Conservation (phyloP, 2,113 vertebrate genomes). For the Epinephelus lanceolatus region DNA sequence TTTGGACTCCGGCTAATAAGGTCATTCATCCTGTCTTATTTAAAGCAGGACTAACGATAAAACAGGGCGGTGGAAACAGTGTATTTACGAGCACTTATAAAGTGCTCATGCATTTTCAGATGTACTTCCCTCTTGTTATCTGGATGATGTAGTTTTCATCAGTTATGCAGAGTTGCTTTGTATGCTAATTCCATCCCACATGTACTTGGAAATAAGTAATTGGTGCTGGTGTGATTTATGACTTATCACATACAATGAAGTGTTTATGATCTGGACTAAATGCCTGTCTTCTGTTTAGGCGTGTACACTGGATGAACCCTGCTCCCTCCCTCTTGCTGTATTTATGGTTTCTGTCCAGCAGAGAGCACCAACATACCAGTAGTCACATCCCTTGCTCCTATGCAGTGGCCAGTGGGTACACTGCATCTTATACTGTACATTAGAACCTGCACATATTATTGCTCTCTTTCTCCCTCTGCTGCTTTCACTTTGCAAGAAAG, state of each 20-base stretch:
- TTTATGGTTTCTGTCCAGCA: slow-evolving; percentile 57
- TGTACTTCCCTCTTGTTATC: background rate
- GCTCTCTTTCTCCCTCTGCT: slow-evolving; percentile 59
- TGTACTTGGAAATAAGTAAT: background rate
- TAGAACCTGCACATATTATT: background rate
- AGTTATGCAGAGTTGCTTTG: background rate
- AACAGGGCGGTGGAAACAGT: background rate
- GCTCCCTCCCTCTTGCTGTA: background rate
- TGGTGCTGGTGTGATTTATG: slow-evolving; percentile 10
- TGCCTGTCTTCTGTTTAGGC: background rate
- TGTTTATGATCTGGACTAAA: background rate
- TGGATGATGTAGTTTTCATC: background rate
- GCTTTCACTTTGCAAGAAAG: background rate
- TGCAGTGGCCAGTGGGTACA: background rate
- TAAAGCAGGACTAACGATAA: background rate
- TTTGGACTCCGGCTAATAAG: background rate
- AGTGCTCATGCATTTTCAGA: background rate
- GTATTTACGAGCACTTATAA: background rate
- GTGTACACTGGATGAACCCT: background rate
- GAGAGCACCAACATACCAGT: slow-evolving; percentile 60
- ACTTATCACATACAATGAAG: background rate
- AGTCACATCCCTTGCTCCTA: no score
- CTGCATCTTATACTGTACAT: background rate
- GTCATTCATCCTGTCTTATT: background rate
- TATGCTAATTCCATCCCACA: background rate